Conservation (phyloP, 2,113 vertebrate species). For the Muntiacus muntjak region DNA sequence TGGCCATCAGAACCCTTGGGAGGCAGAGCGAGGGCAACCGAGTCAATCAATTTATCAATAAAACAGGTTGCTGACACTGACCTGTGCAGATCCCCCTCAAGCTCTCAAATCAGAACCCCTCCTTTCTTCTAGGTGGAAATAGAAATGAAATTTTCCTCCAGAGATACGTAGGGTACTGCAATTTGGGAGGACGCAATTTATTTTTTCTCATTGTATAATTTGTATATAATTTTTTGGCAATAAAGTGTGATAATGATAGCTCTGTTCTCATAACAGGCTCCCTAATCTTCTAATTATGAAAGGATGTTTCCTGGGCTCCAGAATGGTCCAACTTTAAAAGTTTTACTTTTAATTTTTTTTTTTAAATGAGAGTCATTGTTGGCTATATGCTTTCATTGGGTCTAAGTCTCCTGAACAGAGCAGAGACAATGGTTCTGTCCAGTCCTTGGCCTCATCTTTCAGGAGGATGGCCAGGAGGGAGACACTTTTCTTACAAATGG, state of each 20-base stretch:
- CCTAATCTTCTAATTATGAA: slow-evolving; percentile 64
- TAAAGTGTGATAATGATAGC: slow-evolving; percentile 59
- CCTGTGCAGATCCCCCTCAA: neutral
- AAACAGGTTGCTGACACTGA: neutral
- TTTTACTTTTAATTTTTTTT: neutral
- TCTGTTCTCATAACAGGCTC: slow-evolving; percentile 53
- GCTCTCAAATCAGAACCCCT: neutral
- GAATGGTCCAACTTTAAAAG: slow-evolving; percentile 36
- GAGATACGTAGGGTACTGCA: neutral
- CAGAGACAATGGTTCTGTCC: neutral
- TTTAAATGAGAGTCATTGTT: neutral
- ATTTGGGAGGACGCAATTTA: slow-evolving; percentile 20
- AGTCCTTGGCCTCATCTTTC: neutral
- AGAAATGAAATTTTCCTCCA: slow-evolving; percentile 18
- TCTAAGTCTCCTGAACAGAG: neutral
- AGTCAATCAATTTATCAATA: neutral
- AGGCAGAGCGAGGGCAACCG: neutral
- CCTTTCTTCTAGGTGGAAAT: neutral
- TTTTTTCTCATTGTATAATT: slow-evolving; percentile 63
- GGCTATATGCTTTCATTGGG: neutral
- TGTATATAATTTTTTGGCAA: slow-evolving; percentile 59
- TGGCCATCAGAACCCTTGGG: neutral
- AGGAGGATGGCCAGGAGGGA: neutral
- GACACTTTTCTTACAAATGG: neutral
- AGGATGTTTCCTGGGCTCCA: neutral